A percentile compares a stretch with the other conserved stretches of the same genome.
Evolutionary conservation across 2,888 invertebrate genomes (phyloP).

Genomic region (Troides helena): DNA sequence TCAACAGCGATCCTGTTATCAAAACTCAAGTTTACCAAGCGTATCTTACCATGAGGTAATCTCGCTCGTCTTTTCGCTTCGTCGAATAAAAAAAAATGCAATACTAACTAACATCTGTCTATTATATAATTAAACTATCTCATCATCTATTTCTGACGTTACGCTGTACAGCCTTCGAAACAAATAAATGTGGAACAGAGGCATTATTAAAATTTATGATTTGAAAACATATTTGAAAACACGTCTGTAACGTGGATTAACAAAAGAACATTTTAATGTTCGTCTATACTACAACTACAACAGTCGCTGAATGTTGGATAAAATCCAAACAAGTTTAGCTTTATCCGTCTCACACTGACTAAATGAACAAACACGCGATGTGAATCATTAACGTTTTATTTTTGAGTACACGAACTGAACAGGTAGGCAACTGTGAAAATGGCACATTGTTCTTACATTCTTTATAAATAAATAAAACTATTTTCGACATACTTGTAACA

Average conservation of each 20-base stretch:
- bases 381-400: conserved; percentile 28
- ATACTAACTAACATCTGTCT: background rate
- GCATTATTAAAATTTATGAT: conserved; percentile 5
- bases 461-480: background rate
- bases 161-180: background rate
- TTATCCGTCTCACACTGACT: conserved; percentile 20
- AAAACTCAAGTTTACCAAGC: no score
- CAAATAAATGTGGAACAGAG: background rate
- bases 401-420: conserved; percentile 14
- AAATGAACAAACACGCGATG: conserved; percentile 20
- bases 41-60: no score
- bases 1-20: no score
- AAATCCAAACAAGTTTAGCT: conserved; percentile 27
- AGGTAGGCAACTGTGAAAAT: conserved; percentile 22
- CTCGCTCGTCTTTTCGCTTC: no score
- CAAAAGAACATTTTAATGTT: conserved; percentile 19
- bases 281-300: background rate
- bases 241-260: conserved; percentile 7
- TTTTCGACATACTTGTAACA: background rate
- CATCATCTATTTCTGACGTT: background rate
- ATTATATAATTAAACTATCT: background rate
- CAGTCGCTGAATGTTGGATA: conserved; percentile 27
- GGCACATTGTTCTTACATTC: background rate
- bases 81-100: background rate
- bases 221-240: conserved; percentile 4